Evolutionary conservation across 2,797 vertebrate genomes (phyloP).

Genomic region (Poecilia picta): DNA sequence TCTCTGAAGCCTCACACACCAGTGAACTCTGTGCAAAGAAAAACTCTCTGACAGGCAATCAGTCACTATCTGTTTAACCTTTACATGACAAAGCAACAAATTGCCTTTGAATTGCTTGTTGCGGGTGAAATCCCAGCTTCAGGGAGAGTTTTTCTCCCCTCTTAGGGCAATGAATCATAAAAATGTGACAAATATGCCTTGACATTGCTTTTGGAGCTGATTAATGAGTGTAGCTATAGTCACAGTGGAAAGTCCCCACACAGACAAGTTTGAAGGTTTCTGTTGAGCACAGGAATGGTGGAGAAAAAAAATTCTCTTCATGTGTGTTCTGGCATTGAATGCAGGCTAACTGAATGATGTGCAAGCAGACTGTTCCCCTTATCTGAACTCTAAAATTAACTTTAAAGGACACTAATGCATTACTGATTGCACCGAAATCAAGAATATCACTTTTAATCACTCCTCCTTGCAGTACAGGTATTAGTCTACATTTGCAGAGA

Average conservation of each 20-base stretch:
- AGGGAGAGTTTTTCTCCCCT: conserved; percentile 62
- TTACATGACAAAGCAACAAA: conserved; percentile 80
- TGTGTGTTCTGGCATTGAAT: conserved; percentile 66
- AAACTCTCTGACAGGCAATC: conserved; percentile 63
- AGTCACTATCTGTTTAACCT: conserved; percentile 64
- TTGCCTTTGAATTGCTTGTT: conserved; percentile 75
- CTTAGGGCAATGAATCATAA: conserved; percentile 76
- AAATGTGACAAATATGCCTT: conserved; percentile 79
- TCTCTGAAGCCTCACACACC: conserved; percentile 23
- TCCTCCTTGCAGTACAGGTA: conserved; percentile 4
- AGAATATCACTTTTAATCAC: conserved; percentile 18
- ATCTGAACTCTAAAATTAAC: conserved; percentile 58
- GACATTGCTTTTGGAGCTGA: conserved; percentile 78
- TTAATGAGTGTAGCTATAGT: conserved; percentile 78
- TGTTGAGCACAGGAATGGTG: conserved; percentile 61
- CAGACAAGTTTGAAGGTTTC: conserved; percentile 67
- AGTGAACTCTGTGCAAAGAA: conserved; percentile 57
- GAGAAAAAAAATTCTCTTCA: conserved; percentile 66
- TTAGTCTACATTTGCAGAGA: not conserved
- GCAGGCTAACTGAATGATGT: conserved; percentile 42
- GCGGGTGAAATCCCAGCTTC: conserved; percentile 79
- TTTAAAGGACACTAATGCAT: conserved; percentile 30
- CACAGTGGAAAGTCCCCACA: conserved; percentile 82
- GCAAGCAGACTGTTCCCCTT: conserved; percentile 52
- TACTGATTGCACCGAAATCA: conserved; percentile 11